A percentile compares a stretch with the other conserved stretches of the same genome.
Conservation (phyloP, 64 coral and sea anemone species). For the Anthopleura sola region DNA sequence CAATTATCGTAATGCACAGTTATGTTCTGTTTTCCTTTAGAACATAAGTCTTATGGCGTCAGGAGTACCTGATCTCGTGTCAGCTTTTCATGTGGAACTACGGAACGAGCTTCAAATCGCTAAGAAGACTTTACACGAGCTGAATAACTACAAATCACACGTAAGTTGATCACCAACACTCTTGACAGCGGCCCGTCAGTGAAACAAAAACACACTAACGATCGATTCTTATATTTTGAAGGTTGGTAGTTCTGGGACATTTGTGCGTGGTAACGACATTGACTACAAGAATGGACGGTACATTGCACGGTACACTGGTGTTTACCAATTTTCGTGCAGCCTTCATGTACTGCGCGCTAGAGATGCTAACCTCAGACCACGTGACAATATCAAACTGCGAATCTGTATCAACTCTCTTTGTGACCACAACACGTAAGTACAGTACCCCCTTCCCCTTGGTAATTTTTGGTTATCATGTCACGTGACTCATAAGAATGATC, state of each 20-base stretch:
- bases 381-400: slow-evolving; percentile 85
- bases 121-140: slow-evolving; percentile 77
- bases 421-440: slow-evolving; percentile 86
- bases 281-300: slow-evolving; percentile 60
- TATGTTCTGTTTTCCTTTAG: slow-evolving; percentile 3
- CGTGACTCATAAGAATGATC: background rate
- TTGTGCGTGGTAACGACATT: slow-evolving; percentile 86
- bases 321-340: slow-evolving; percentile 74
- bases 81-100: slow-evolving; percentile 81
- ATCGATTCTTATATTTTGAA: background rate
- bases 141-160: slow-evolving; percentile 86
- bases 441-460: background rate
- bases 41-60: slow-evolving; percentile 83
- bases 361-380: slow-evolving; percentile 87
- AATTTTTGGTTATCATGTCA: background rate
- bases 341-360: slow-evolving; percentile 59
- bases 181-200: no score
- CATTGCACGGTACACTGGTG: slow-evolving; percentile 67
- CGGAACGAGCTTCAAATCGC: slow-evolving; percentile 62
- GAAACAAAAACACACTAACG: no score
- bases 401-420: slow-evolving; percentile 94
- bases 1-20: background rate
- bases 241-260: slow-evolving; percentile 84
- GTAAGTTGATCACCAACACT: slow-evolving; percentile 21
- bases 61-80: slow-evolving; percentile 78